phyloP scores from a whole-genome alignment of 2,888 invertebrate genomes.

The Zhuqinia jingwanae region DNA sequence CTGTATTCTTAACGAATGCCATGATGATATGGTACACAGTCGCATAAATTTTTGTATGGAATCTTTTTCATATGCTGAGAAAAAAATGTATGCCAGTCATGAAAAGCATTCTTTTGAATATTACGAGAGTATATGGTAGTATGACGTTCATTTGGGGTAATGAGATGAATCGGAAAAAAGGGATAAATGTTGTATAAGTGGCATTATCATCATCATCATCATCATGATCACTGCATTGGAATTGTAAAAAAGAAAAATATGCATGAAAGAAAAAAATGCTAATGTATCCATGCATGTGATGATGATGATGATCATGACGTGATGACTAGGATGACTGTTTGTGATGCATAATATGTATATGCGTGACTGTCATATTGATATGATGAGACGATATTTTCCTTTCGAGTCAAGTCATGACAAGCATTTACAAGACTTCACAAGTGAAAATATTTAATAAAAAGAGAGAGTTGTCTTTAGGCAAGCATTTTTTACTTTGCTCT shows the following conservation, averaged over 20 bases:
- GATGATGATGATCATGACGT: constrained; percentile 47
- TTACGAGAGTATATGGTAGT: not conserved
- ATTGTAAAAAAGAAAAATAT: constrained; percentile 15
- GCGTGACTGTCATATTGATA: constrained; percentile 45
- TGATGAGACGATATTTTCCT: constrained; percentile 22
- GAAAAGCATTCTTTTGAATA: not conserved
- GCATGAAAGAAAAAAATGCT: constrained; percentile 48
- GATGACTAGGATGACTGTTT: not conserved
- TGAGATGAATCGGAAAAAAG: constrained; percentile 47
- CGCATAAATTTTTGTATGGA: constrained; percentile 7
- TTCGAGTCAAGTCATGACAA: constrained; percentile 49
- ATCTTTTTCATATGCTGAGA: constrained; percentile 13
- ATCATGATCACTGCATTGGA: constrained; percentile 29
- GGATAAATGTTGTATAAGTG: constrained; percentile 25
- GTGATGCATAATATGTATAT: constrained; percentile 12
- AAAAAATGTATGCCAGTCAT: constrained; percentile 14
- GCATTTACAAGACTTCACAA: not conserved
- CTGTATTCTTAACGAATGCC: not conserved
- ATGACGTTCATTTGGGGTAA: constrained; percentile 58
- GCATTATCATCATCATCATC: not conserved
- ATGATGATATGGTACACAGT: not conserved
- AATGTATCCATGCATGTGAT: constrained; percentile 38
- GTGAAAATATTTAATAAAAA: not conserved
- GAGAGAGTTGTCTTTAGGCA: not conserved
- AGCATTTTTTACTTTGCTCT: not conserved